Base-by-base conservation (phyloP, 2,888 invertebrate species). In the Ennomos erosarius region DNA sequence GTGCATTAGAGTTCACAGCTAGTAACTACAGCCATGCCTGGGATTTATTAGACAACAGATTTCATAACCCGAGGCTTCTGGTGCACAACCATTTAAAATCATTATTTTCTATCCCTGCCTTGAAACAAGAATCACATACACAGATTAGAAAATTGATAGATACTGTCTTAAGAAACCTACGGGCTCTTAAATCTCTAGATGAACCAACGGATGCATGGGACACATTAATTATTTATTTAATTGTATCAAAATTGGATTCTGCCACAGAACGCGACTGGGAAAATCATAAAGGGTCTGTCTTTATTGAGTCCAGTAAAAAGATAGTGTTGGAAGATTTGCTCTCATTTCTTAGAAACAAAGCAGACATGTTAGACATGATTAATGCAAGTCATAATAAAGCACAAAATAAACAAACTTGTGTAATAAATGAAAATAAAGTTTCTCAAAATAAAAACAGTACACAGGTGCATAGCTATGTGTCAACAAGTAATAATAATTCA, bases 201-300 rank as follows among this genome's bases (percentile, higher is more conserved):
- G 63, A 67, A 39, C 68, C 69, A 0, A 66, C 65, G 3, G 65
- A 66, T 1, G 13, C 16, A 1, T 72, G 69, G 70, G 68, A 73
- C 12, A 67, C 65, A 11, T 26, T 73, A 16, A 58, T 70, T 12
- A 68, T 69, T 33, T 63, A 62, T 53, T 35, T 71, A 9, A 49
- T 67, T 12, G 57, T 56, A 3, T 57, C 64, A 0, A 69, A 73
- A 42, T 34, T 73, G 11, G 73, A 71, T 59, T 16, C 55, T 2
- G 35, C 56, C 2, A 69, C 70, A 1, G 62, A 62, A 48, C 55
- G 64, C 4, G 67, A 70, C 47, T 73, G 73, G 73, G 71, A 69
- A 13, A 47, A 37, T 13, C 46, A 47, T 33, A 55, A 49, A 38
- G 55, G 55, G 0, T 44, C 44, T 1, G 10, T 55, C 4, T 26